Evolutionary conservation across 2,888 invertebrate genomes (phyloP).

Genomic region (Drosophila diplacantha): DNA sequence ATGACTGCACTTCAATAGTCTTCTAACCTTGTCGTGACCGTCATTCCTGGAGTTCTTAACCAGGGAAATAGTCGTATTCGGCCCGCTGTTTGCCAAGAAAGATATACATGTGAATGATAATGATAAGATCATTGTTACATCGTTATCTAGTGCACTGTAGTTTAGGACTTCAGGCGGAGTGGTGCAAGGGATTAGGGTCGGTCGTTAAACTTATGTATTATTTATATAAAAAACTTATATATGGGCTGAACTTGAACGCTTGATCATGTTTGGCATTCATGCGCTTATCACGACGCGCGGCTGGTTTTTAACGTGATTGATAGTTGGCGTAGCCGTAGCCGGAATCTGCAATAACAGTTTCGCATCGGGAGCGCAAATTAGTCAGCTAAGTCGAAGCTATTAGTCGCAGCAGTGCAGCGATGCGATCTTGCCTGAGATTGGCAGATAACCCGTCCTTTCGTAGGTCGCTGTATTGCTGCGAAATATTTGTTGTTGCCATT

Average conservation of each 20-base stretch:
- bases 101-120: slow-evolving; percentile 16
- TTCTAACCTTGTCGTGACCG: slow-evolving; percentile 65
- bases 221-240: slow-evolving; percentile 28
- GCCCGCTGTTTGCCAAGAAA: slow-evolving; percentile 2
- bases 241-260: slow-evolving; percentile 51
- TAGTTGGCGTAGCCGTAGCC: slow-evolving; percentile 27
- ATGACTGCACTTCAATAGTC: not conserved
- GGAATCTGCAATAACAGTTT: slow-evolving; percentile 50
- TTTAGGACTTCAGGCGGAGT: slow-evolving; percentile 39
- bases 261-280: slow-evolving; percentile 66
- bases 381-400: slow-evolving; percentile 20
- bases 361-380: slow-evolving; percentile 31
- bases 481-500: slow-evolving; percentile 18
- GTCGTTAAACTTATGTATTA: slow-evolving; percentile 7
- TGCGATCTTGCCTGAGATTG: slow-evolving; percentile 11
- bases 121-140: slow-evolving; percentile 45
- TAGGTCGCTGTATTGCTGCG: slow-evolving; percentile 14
- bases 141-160: slow-evolving; percentile 55
- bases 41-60: slow-evolving; percentile 34
- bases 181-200: slow-evolving; percentile 43
- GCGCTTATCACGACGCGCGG: slow-evolving; percentile 58
- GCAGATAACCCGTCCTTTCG: slow-evolving; percentile 18
- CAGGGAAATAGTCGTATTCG: slow-evolving; percentile 18
- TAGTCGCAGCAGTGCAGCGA: slow-evolving; percentile 20
- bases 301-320: slow-evolving; percentile 52